phyloP scores from a whole-genome alignment of 2,113 vertebrate species.

The Eleginops maclovinus region DNA sequence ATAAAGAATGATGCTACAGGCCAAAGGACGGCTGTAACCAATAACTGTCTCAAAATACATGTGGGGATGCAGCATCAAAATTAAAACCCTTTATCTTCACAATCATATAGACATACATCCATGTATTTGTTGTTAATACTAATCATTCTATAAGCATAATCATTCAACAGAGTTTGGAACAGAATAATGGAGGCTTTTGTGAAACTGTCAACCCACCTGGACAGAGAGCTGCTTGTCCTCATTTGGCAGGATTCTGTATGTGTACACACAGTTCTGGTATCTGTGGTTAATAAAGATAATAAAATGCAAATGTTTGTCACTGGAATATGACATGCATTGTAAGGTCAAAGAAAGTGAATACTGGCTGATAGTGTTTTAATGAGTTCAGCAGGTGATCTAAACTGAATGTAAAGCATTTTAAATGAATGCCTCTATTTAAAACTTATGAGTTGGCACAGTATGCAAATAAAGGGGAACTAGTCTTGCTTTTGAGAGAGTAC shows the following conservation, averaged over 20 bases:
- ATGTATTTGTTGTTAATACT: too few relatives aligned
- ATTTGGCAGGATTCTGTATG: conserved; percentile 95
- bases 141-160: not conserved
- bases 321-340: not conserved
- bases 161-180: not conserved
- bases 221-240: conserved; percentile 94
- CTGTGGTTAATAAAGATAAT: conserved; percentile 75
- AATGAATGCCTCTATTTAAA: conserved; percentile 17
- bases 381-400: not conserved
- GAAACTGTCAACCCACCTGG: conserved; percentile 86
- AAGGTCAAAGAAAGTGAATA: not conserved
- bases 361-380: not conserved
- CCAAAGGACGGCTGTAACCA: not conserved
- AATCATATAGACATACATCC: too few relatives aligned
- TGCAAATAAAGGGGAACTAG: conserved; percentile 76
- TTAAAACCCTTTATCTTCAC: too few relatives aligned
- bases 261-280: conserved; percentile 94
- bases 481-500: conserved; percentile 24
- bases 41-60: not conserved
- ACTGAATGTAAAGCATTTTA: not conserved
- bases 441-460: conserved; percentile 5
- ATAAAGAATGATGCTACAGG: not conserved
- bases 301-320: conserved; percentile 54
- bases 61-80: too few relatives aligned
- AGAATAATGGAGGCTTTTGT: conserved; percentile 21